Conservation (phyloP, 2,113 vertebrate genomes). For the Cathartes aura region DNA sequence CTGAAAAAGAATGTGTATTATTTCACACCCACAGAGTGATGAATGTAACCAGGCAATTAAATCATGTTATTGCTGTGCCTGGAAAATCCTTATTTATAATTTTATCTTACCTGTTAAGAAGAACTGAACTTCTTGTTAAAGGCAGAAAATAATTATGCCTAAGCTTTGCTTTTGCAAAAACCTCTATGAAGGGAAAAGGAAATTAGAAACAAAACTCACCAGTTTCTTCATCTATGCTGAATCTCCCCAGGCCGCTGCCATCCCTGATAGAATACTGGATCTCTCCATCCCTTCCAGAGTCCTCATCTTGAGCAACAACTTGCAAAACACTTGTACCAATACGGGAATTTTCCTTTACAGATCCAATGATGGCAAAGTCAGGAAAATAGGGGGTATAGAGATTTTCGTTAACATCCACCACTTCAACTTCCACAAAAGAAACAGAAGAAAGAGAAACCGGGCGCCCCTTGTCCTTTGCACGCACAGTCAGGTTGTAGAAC, state of each 20-base stretch:
- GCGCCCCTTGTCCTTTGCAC: conserved; percentile 93
- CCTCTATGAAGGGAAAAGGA: not conserved
- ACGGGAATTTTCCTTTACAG: conserved; percentile 90
- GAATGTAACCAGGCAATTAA: conserved; percentile 10
- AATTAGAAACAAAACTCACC: conserved; percentile 79
- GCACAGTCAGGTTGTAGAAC: conserved; percentile 94
- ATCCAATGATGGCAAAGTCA: conserved; percentile 87
- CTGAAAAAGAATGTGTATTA: not conserved
- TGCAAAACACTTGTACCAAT: conserved; percentile 91
- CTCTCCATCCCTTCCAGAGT: conserved; percentile 91
- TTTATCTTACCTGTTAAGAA: not conserved
- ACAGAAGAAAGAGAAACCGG: conserved; percentile 92
- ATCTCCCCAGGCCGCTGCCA: conserved; percentile 93
- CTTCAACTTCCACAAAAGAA: conserved; percentile 94
- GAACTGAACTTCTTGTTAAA: not conserved
- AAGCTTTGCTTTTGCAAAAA: not conserved
- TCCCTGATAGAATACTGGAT: conserved; percentile 95
- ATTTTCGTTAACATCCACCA: conserved; percentile 97
- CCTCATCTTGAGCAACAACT: conserved; percentile 89
- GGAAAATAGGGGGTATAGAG: conserved; percentile 92
- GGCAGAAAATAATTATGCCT: not conserved
- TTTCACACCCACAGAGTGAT: not conserved
- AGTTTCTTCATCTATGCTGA: conserved; percentile 94
- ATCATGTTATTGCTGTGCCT: not conserved
- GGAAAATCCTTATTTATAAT: conserved; percentile 8